Base-by-base conservation (phyloP, 2,797 vertebrate genomes). In the Sebastes nivosus region DNA sequence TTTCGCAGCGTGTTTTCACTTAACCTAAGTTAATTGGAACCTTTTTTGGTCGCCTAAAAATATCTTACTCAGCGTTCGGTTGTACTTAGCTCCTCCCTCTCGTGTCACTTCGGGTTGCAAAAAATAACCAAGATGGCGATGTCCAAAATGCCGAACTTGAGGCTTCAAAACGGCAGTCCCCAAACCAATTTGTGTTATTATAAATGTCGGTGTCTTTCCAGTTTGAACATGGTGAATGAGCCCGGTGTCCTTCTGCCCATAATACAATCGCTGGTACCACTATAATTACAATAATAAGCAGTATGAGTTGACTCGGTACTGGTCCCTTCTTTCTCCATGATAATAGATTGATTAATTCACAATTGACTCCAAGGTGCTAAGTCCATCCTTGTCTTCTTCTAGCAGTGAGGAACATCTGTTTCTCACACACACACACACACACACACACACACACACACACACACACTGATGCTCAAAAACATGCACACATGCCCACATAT, bases 351-450 rank as follows among this genome's bases (percentile, higher is more conserved):
- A 87, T 90, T 82, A 81, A 88, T 89, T 84, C 55, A 75, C 73
- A 83, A 88, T 81, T 77, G 79, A 72, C 80, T 79, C 34, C 30
- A 36, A n/a, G n/a, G n/a, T n/a, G n/a, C n/a, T n/a, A 84, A 82
- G 86, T 85, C 84, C 72, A 81, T 77, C 69, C 78, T 72, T 74
- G 79, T 85, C 79, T 80, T 72, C 82, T 84, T 85, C 81, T 71
- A 77, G 75, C 75, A 74, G 66, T 52, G 63, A 75, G 61, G 52
- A 90, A 82, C 90, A 93, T 87, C 86, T 88, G 88, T 74, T 84
- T n/a, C 32, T 29, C 2, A 69, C 57, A 70, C 64, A 60, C 60
- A 64, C 30, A 81, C 13, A 52, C 8, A 34, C 32, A 32, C 29
- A 32, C n/a, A 5, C 18, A 59, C 60, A 32, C 2, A 71, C 57